phyloP scores from a whole-genome alignment of 2,113 vertebrate species.

The Proteles cristata region DNA sequence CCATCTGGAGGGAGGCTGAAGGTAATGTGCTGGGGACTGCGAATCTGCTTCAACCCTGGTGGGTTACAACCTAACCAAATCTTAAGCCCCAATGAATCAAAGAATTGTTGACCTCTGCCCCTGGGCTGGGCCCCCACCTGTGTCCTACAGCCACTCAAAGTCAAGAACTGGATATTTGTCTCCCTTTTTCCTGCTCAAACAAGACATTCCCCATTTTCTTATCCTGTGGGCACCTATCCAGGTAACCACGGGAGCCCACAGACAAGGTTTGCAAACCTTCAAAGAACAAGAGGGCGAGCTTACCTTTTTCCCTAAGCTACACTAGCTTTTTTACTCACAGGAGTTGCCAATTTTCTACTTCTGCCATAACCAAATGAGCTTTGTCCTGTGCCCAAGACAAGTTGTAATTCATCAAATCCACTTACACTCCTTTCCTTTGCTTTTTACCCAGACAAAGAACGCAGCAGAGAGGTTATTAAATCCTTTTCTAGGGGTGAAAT shows the following conservation, averaged over 20 bases:
- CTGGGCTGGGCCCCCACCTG: fast-evolving
- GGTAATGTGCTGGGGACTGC: not conserved
- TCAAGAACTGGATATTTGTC: not conserved
- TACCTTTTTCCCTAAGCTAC: not conserved
- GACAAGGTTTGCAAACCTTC: not conserved
- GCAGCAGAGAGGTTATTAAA: slow-evolving; percentile 73
- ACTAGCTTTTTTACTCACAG: not conserved
- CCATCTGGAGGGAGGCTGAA: not conserved
- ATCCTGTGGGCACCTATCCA: not conserved
- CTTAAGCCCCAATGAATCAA: not conserved
- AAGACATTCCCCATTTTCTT: not conserved
- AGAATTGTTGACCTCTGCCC: not conserved
- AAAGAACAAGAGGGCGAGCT: not conserved
- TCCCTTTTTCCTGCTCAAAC: not conserved
- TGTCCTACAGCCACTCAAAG: not conserved
- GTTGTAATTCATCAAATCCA: slow-evolving; percentile 68
- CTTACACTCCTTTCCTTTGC: slow-evolving; percentile 29
- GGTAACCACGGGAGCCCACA: not conserved
- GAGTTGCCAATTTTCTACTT: slow-evolving; percentile 43
- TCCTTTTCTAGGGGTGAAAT: slow-evolving; percentile 60
- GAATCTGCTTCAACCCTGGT: not conserved
- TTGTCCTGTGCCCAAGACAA: slow-evolving; percentile 42
- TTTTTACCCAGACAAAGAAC: slow-evolving; percentile 65
- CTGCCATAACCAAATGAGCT: slow-evolving; percentile 61
- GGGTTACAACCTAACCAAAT: not conserved